Percentiles rank a stretch among this genome's conserved stretches.
Conservation (phyloP, 92 coral and sea anemone species). For the Phenganax stokvisi region DNA sequence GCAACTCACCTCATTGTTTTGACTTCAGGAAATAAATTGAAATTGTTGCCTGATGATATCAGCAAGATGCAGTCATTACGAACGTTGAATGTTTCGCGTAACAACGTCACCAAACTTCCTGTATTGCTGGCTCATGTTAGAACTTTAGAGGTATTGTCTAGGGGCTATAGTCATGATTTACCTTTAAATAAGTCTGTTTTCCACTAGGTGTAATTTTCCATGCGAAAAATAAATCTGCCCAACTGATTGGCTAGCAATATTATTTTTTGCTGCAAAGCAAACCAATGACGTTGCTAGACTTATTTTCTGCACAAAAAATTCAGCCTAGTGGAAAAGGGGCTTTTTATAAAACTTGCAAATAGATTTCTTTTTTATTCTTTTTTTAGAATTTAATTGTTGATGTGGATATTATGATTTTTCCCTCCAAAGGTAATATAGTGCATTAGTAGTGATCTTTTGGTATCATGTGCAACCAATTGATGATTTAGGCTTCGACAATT, state of each 20-base stretch:
- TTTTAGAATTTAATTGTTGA: constrained; percentile 75
- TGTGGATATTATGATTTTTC: constrained; percentile 57
- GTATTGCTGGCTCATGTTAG: constrained; percentile 72
- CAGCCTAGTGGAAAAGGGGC: not conserved
- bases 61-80: constrained; percentile 73
- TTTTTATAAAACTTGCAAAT: not conserved
- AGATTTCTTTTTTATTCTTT: not conserved
- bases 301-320: not conserved
- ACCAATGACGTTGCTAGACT: too few species aligned
- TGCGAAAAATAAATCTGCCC: not conserved
- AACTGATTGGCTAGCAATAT: too few species aligned
- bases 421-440: constrained; percentile 66
- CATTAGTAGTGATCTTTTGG: not conserved
- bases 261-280: too few species aligned
- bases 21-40: constrained; percentile 66
- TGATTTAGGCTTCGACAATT: too few species aligned
- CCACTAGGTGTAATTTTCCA: not conserved
- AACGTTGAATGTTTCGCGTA: constrained; percentile 68
- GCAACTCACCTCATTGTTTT: too few species aligned
- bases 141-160: constrained; percentile 63
- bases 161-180: not conserved
- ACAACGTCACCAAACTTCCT: constrained; percentile 62
- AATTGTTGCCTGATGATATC: constrained; percentile 70
- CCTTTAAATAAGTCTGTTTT: not conserved
- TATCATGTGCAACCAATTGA: not conserved